Conservation (phyloP, 1,140 invertebrate species). For the Galleria mellonella region DNA sequence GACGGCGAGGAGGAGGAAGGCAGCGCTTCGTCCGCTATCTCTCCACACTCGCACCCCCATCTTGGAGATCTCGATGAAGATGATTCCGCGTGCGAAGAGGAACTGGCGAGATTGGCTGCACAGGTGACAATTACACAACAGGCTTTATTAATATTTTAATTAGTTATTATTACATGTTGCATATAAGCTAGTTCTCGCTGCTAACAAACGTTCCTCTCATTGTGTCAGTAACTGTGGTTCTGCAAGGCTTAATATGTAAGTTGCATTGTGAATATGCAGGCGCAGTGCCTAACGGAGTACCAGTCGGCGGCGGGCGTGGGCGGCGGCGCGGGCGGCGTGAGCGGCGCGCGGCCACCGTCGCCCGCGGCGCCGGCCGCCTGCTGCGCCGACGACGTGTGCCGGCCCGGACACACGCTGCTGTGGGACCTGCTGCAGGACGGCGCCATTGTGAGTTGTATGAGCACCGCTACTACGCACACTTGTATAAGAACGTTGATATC, state of each 20-base stretch:
- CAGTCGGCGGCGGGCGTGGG: constrained; percentile 21
- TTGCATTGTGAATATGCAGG: constrained; percentile 21
- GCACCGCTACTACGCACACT: background rate
- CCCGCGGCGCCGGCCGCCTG: constrained; percentile 36
- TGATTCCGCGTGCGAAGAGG: constrained; percentile 91
- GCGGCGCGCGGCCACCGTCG: constrained; percentile 24
- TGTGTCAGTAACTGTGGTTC: too few species aligned
- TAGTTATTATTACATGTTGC: too few species aligned
- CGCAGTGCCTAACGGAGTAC: constrained; percentile 60
- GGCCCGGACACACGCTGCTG: constrained; percentile 91
- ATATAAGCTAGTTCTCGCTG: too few species aligned
- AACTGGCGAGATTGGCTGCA: constrained; percentile 85
- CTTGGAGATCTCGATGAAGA: constrained; percentile 96
- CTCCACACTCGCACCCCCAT: constrained; percentile 95
- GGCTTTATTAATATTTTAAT: too few species aligned
- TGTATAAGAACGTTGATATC: background rate
- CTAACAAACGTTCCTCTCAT: too few species aligned
- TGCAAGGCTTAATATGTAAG: too few species aligned
- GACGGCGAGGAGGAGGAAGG: constrained; percentile 85
- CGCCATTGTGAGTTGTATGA: constrained; percentile 83
- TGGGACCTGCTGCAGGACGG: constrained; percentile 97
- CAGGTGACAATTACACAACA: constrained; percentile 62
- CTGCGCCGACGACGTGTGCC: constrained; percentile 86
- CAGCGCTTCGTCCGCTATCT: constrained; percentile 90
- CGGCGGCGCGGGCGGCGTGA: constrained; percentile 11